Evolutionary conservation across 2,113 vertebrate species (phyloP).

Genomic region (Aptenodytes forsteri): DNA sequence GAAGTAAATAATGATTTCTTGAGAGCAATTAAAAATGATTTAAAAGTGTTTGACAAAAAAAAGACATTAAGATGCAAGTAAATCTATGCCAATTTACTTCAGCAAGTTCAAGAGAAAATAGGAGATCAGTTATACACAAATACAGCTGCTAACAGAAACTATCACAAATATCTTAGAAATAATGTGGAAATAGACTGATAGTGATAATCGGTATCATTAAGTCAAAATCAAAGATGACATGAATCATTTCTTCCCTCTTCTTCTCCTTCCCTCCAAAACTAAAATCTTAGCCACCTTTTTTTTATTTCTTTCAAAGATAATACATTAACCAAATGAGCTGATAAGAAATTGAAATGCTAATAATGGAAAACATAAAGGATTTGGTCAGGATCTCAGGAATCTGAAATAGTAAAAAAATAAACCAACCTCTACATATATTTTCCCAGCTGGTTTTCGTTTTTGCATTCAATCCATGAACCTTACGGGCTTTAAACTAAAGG

Average conservation of each 20-base stretch:
- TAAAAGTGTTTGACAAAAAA: not conserved
- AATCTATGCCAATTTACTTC: not conserved
- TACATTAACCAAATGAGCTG: not conserved
- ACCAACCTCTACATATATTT: not conserved
- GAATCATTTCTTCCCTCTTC: not conserved
- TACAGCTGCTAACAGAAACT: not conserved
- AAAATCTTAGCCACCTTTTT: not conserved
- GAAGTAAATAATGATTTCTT: not conserved
- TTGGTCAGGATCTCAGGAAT: not conserved
- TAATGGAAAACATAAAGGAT: not conserved
- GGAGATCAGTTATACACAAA: not conserved
- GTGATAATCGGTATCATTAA: not conserved
- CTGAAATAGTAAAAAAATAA: not conserved
- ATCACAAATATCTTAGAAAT: conserved; percentile 13
- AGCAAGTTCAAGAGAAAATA: not conserved
- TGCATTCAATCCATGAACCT: not conserved
- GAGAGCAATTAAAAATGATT: not conserved
- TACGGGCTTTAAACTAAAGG: not conserved
- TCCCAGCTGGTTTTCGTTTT: not conserved
- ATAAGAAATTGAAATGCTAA: not conserved
- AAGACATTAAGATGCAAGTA: not conserved
- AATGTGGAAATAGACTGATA: not conserved
- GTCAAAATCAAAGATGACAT: not conserved
- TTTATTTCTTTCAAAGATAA: not conserved
- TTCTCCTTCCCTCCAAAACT: not conserved